Base-by-base conservation (phyloP, 1,140 invertebrate species). In the Augochlora pura region DNA sequence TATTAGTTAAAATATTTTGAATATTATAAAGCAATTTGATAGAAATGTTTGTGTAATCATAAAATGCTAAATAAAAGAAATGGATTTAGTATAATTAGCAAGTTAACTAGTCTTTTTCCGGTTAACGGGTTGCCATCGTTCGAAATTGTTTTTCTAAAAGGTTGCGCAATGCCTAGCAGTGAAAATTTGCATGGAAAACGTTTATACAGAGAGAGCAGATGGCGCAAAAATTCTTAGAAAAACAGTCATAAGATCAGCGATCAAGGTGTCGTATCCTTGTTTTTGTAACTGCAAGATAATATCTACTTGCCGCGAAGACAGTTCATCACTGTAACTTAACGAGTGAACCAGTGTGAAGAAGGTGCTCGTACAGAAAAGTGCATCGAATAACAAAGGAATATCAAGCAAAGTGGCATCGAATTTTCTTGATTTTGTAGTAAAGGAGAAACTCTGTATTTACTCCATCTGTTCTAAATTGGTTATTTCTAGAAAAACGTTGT, bases 211-310 rank as follows among this genome's bases (percentile, higher is more conserved):
- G 4, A 32, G n/a, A 69, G n/a, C 14, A 27, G 77, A 25, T 7
- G 46, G 3, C 54, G 71, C 66, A 57, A 23, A 60, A 10, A 32
- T 68, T 2, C 14, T 25, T 18, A 18, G 21, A 16, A 67, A 60
- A 76, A 57, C 46, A 2, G 46, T 66, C 52, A 21, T 18, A 39
- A 59, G 46, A 66, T 60, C 49, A 74, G 64, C 54, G 69, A 68
- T 86, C 77, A 86, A 86, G 81, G 77, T 85, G 59, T 83, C 63
- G 21, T 76, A 73, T 39, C 60, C 60, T 16, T 2, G 67, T 14
- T 39, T 52, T 4, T 8, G 23, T 16, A 46, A 10, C 10, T 8
- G 0, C 14, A 25, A 32, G 16, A 42, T 63, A 63, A 67, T 64
- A 27, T 4, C 32, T 32, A 32, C 23, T 38, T n/a, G n/a, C 62